Conservation (phyloP, 2,113 vertebrate genomes). For the Alethe diademata region DNA sequence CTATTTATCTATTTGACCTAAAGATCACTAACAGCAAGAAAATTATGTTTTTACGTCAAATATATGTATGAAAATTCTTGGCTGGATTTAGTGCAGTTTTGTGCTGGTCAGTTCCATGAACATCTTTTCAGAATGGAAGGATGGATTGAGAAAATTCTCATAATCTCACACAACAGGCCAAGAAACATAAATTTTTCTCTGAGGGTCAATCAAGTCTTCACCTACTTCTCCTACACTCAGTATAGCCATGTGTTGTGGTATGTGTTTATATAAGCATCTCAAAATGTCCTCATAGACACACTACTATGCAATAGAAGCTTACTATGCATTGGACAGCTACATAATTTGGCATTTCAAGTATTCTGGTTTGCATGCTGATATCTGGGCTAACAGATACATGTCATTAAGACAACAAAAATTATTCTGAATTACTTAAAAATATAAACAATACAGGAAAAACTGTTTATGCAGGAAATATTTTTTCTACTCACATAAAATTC, state of each 20-base stretch:
- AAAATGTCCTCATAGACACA: not conserved
- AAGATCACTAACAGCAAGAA: not conserved
- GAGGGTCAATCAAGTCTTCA: not conserved
- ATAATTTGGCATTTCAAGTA: constrained; percentile 32
- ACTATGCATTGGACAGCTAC: not conserved
- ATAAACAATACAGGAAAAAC: not conserved
- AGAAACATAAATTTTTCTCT: not conserved
- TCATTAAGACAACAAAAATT: constrained; percentile 2
- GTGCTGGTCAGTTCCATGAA: not conserved
- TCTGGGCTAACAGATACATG: not conserved
- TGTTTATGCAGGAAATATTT: not conserved
- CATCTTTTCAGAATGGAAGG: not conserved
- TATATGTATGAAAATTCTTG: not conserved
- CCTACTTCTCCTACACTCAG: not conserved
- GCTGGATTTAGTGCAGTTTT: not conserved
- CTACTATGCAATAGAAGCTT: not conserved
- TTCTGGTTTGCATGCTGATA: not conserved
- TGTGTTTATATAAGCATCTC: not conserved
- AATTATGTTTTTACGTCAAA: not conserved
- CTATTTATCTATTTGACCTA: not conserved
- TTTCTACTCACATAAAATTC: not conserved
- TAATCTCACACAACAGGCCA: not conserved
- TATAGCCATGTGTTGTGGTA: not conserved
- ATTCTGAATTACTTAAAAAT: not conserved
- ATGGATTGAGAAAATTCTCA: not conserved